Percentiles rank a stretch among this genome's conserved stretches.
Evolutionary conservation across 2,797 vertebrate genomes (phyloP).

Genomic region (Tenualosa ilisha): DNA sequence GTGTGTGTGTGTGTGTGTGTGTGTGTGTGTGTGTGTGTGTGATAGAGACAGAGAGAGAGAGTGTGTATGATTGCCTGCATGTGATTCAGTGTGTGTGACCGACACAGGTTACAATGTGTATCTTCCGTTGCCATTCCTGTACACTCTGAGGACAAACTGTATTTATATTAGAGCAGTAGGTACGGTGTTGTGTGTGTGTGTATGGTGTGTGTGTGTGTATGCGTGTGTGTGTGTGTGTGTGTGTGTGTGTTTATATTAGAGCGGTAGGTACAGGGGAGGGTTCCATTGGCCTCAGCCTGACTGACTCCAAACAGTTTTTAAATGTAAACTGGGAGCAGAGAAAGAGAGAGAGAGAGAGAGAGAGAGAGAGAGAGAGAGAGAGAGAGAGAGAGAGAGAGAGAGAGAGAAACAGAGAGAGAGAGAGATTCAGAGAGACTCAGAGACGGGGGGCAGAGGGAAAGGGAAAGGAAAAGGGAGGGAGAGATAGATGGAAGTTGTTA

Average conservation of each 20-base stretch:
- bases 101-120: not conserved
- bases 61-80: not conserved
- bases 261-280: not conserved
- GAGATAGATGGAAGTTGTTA: not conserved
- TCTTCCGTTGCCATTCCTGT: no score
- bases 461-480: not conserved
- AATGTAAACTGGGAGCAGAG: constrained; percentile 58
- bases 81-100: not conserved
- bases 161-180: constrained; percentile 30
- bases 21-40: not conserved
- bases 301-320: constrained; percentile 26
- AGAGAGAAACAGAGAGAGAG: not conserved
- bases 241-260: not conserved
- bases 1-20: constrained; percentile 1
- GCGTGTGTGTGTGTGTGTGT: not conserved
- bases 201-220: not conserved
- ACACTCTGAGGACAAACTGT: constrained; percentile 12
- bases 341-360: not conserved
- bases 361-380: constrained; percentile 2
- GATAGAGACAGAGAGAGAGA: not conserved
- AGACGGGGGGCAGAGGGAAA: no score
- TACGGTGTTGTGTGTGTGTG: not conserved
- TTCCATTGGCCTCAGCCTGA: not conserved
- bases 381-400: not conserved
- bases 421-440: no score